Percentiles rank a stretch among this genome's conserved stretches.
phyloP scores from a whole-genome alignment of 2,113 vertebrate species.

The Cebidichthys violaceus region DNA sequence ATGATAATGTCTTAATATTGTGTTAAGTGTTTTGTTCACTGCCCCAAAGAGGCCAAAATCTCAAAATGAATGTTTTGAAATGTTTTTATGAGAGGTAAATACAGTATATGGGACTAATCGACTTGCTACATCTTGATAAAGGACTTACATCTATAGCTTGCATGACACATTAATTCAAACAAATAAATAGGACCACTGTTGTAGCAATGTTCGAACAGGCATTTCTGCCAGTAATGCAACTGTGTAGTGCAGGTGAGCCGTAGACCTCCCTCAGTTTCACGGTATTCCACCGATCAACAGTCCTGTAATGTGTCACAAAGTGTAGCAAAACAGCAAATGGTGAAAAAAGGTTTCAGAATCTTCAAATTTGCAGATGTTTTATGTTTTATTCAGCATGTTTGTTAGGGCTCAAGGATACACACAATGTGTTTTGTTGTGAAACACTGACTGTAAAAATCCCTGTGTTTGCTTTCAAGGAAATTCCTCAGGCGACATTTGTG shows the following conservation, averaged over 20 bases:
- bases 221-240: neutral
- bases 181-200: neutral
- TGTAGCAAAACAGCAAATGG: neutral
- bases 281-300: neutral
- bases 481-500: constrained; percentile 9
- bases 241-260: neutral
- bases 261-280: neutral
- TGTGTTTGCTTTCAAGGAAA: constrained; percentile 12
- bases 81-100: neutral
- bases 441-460: neutral
- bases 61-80: neutral
- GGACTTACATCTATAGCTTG: neutral
- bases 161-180: neutral
- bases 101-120: neutral
- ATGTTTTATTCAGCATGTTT: constrained; percentile 32
- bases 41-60: neutral
- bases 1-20: neutral
- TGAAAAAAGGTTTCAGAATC: constrained; percentile 14
- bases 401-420: neutral
- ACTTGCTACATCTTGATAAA: neutral
- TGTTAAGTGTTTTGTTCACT: neutral
- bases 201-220: neutral
- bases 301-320: neutral
- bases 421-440: neutral
- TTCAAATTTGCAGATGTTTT: constrained; percentile 16